Conservation (phyloP, 92 coral and sea anemone species). For the Virgularia gustaviana region DNA sequence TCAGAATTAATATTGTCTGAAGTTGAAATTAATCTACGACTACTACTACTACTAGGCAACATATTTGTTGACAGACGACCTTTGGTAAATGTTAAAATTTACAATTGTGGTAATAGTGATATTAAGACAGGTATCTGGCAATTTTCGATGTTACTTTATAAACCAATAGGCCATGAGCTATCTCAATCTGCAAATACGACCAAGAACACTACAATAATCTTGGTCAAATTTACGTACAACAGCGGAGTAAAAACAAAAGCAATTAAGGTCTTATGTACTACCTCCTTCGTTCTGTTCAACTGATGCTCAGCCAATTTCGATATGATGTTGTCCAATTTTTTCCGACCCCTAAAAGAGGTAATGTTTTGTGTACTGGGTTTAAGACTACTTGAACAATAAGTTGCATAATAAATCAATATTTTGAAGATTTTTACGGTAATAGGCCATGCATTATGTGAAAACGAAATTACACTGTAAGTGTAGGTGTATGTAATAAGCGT, state of each 20-base stretch:
- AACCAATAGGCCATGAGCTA: no score
- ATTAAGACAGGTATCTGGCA: no score
- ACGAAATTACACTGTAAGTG: background rate
- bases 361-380: background rate
- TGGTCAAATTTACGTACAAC: background rate
- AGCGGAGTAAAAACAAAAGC: background rate
- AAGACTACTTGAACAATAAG: background rate
- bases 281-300: background rate
- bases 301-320: slow-evolving; percentile 52
- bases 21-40: no score
- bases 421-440: background rate
- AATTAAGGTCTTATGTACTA: background rate
- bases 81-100: no score
- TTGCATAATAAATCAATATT: no score
- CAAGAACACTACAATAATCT: background rate
- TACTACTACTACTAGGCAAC: no score
- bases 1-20: no score
- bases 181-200: background rate
- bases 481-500: no score
- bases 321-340: slow-evolving; percentile 74
- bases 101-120: no score
- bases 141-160: no score
- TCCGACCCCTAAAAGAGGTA: slow-evolving; percentile 41
- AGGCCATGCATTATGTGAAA: background rate
- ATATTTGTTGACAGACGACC: no score